Evolutionary conservation across 2,113 vertebrate species (phyloP).

Genomic region (Progne subis): DNA sequence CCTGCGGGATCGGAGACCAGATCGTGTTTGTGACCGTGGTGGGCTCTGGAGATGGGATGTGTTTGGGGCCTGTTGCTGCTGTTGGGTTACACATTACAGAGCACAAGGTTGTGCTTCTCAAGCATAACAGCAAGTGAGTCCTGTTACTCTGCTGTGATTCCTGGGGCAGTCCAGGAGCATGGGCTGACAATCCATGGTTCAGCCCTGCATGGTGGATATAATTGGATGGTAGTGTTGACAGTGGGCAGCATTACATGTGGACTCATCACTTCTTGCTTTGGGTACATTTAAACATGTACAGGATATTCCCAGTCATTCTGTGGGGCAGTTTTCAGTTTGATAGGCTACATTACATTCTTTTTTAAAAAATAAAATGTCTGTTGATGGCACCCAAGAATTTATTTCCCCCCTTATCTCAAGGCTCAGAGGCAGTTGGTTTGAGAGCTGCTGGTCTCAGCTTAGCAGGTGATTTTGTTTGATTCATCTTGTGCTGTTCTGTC

Average conservation of each 20-base stretch:
- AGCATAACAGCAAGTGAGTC: neutral
- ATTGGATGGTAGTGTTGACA: neutral
- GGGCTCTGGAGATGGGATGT: neutral
- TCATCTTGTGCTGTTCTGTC: neutral
- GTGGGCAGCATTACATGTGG: neutral
- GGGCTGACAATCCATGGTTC: neutral
- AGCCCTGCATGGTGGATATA: neutral
- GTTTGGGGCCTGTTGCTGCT: neutral
- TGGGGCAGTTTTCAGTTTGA: neutral
- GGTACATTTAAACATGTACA: neutral
- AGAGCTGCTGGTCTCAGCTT: neutral
- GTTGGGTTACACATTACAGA: neutral
- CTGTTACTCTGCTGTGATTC: neutral
- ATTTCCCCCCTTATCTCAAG: neutral
- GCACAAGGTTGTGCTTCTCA: neutral
- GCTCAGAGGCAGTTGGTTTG: neutral
- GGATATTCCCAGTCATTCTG: neutral
- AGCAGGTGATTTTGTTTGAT: neutral
- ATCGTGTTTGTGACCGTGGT: rapidly evolving
- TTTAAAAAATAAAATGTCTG: neutral
- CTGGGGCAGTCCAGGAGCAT: neutral
- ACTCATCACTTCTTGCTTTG: neutral
- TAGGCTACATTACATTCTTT: neutral
- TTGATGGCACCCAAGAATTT: neutral
- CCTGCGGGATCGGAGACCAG: neutral